Base-by-base conservation (phyloP, 2,113 vertebrate species). In the Gnathonemus longibarbis region DNA sequence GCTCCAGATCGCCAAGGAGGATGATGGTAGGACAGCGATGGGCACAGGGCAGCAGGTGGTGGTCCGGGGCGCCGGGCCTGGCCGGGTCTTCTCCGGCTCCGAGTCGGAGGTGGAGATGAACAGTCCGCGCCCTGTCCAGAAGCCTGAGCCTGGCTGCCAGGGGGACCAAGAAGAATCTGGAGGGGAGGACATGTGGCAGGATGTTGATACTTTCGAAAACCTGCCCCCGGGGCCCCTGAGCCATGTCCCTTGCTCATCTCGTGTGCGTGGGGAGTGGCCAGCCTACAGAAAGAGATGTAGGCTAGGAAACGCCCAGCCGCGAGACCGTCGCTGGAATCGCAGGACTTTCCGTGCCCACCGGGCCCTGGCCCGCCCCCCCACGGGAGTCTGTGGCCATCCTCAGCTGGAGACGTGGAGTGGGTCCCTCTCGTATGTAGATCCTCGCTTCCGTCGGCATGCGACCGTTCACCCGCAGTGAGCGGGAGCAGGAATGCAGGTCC, bases 391-490 rank as follows among this genome's bases (percentile, higher is more conserved):
- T 90, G 94, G 94, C 50, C 92, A 94, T 56, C 94, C 95, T 53
- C 93, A 92, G 84, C 92, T 95, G 92, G 90, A 95, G 0, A 90
- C 96, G 89, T 97, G 97, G 97, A 97, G 95, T 74, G 92, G 95
- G 94, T 95, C 96, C 91, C 94, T 98, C 91, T 96, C 93, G 97
- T 98, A 98, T 96, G 98, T 98, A 94, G 89, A 49, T 84, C 90
- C 19, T 90, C 84, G 80, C 42, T 91, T 90, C 90, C 53, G 27
- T 91, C 89, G 50, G 42, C 49, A 66, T 84, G 21, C 48, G 42
- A 39, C 19, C 46, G 31, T 49, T n/a, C 45, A 35, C 42, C 49
- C 21, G 17, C 24, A 50, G 42, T 45, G 48, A 31, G 48, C 17
- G 13, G 4, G 24, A 31, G 24, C 15, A 74, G 24, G 9, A 24